Percentiles rank a stretch among this genome's conserved stretches.
Conservation (phyloP, 1,140 invertebrate genomes). For the Bilobella aurantiaca region DNA sequence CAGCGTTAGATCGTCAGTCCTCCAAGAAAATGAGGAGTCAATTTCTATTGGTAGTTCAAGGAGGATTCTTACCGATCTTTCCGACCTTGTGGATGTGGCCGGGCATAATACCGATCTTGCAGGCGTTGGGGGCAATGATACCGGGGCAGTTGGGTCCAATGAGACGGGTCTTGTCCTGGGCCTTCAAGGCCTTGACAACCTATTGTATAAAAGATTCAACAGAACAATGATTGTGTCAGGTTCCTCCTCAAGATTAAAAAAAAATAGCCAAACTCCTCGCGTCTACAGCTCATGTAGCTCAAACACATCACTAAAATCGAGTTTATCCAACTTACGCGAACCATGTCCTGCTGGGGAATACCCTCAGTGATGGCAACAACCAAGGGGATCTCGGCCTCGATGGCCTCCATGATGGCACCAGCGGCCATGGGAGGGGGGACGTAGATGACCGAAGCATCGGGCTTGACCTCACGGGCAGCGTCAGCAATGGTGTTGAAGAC, state of each 20-base stretch:
- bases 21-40: no score
- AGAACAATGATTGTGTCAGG: no score
- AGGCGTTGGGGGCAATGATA: conserved; percentile 89
- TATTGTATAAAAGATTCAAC: no score
- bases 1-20: no score
- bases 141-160: conserved; percentile 98
- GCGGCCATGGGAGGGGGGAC: conserved; percentile 91
- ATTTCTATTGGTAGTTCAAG: no score
- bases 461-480: conserved; percentile 74
- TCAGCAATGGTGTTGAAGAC: conserved; percentile 92
- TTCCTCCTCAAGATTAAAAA: no score
- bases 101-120: conserved; percentile 99
- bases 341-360: conserved; percentile 98
- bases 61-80: no score
- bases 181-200: conserved; percentile 83
- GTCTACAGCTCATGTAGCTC: no score
- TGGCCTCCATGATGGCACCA: conserved; percentile 84
- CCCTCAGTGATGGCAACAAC: conserved; percentile 99
- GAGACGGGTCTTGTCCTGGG: conserved; percentile 81
- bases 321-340: no score
- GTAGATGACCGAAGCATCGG: conserved; percentile 89
- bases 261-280: no score
- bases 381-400: conserved; percentile 92
- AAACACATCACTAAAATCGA: no score
- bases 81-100: conserved; percentile 93